Conservation (phyloP, 2,888 invertebrate species). For the Cecidostiba fungosa region DNA sequence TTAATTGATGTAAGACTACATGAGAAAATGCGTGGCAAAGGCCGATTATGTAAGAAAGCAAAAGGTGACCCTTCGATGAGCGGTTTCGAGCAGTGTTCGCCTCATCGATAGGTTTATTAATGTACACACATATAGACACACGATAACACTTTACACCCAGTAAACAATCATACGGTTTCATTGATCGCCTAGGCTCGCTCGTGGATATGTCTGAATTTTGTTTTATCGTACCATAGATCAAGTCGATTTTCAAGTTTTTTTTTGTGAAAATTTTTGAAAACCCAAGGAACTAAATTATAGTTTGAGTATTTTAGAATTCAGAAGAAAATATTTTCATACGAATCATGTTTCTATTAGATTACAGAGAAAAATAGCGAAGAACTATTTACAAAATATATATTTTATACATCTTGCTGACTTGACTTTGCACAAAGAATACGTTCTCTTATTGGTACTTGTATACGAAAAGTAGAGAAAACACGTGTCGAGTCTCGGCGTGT, state of each 20-base stretch:
- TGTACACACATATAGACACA: slow-evolving; percentile 50
- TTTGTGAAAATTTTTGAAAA: not conserved
- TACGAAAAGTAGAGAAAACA: slow-evolving; percentile 27
- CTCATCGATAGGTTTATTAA: slow-evolving; percentile 55
- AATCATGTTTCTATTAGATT: slow-evolving; percentile 1
- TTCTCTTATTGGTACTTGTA: not conserved
- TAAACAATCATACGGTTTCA: slow-evolving; percentile 55
- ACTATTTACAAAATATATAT: slow-evolving; percentile 15
- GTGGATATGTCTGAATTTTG: slow-evolving; percentile 43
- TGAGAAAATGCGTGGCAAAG: slow-evolving; percentile 61
- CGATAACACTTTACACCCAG: slow-evolving; percentile 20
- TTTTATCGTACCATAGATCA: slow-evolving; percentile 14
- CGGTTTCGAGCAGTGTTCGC: slow-evolving; percentile 38
- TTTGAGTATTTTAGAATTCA: not conserved
- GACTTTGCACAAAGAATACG: not conserved
- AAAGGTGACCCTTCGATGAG: slow-evolving; percentile 44
- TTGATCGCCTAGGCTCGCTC: slow-evolving; percentile 49
- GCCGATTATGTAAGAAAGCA: slow-evolving; percentile 49
- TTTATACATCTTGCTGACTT: not conserved
- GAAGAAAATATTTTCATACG: slow-evolving; percentile 7
- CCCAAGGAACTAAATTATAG: not conserved
- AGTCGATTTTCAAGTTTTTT: not conserved
- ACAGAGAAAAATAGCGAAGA: not conserved
- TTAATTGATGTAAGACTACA: slow-evolving; percentile 70
- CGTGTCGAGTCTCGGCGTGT: slow-evolving; percentile 45